phyloP scores from a whole-genome alignment of 1,140 invertebrate species.

The Lanistes nyassanus region DNA sequence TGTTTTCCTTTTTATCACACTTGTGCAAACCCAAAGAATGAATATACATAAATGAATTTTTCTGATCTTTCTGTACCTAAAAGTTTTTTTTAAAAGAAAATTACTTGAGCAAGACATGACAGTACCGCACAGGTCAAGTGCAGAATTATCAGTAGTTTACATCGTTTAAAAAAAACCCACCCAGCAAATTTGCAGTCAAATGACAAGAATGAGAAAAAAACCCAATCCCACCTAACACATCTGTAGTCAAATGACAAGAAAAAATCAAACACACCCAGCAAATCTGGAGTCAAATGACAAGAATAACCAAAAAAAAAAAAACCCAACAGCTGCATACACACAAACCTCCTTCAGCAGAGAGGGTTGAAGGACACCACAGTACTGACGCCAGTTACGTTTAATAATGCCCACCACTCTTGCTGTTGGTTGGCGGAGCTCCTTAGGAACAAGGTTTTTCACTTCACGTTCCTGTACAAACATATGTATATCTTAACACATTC shows the following conservation, averaged over 20 bases:
- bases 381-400: slow-evolving; percentile 88
- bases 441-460: slow-evolving; percentile 52
- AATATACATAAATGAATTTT: neutral
- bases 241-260: neutral
- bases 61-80: neutral
- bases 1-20: slow-evolving; percentile 43
- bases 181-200: neutral
- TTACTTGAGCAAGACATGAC: too few species aligned
- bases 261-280: too few species aligned
- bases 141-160: too few species aligned
- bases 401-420: slow-evolving; percentile 95
- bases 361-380: slow-evolving; percentile 90
- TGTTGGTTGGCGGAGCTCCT: slow-evolving; percentile 73
- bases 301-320: slow-evolving; percentile 26
- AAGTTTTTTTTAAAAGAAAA: too few species aligned
- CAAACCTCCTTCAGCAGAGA: slow-evolving; percentile 79
- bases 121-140: too few species aligned
- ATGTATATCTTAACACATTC: neutral
- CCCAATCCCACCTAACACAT: too few species aligned
- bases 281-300: neutral
- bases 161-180: too few species aligned
- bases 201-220: slow-evolving; percentile 15
- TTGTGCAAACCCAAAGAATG: neutral
- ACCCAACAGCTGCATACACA: too few species aligned
- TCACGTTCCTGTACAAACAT: slow-evolving; percentile 48